Conservation (phyloP, 2,113 vertebrate species). For the Columba livia region DNA sequence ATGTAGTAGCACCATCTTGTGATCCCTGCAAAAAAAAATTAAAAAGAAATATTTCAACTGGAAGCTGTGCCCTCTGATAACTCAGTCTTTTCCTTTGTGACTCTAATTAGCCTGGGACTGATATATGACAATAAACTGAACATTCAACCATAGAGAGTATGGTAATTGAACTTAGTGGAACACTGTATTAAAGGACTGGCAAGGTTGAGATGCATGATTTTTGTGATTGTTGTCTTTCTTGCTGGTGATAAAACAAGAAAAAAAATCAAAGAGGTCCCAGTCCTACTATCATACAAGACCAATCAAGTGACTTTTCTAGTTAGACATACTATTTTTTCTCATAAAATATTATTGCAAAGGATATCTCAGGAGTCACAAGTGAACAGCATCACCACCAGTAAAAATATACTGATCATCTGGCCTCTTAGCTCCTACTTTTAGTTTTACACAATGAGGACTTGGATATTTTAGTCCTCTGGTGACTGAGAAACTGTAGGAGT, state of each 20-base stretch:
- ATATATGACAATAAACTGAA: background rate
- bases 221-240: background rate
- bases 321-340: background rate
- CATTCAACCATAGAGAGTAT: background rate
- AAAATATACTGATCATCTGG: background rate
- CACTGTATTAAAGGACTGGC: background rate
- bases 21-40: background rate
- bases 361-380: background rate
- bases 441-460: background rate
- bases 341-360: background rate
- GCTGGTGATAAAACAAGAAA: background rate
- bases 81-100: background rate
- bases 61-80: background rate
- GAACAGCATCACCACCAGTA: background rate
- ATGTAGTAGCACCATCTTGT: slow-evolving; percentile 15
- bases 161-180: background rate
- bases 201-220: background rate
- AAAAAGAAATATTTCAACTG: background rate
- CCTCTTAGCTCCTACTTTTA: background rate
- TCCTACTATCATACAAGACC: background rate
- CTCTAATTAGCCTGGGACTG: background rate
- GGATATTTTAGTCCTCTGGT: background rate
- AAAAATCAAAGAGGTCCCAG: background rate
- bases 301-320: background rate
- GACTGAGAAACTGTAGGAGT: background rate